Evolutionary conservation across 2,888 invertebrate genomes (phyloP).

Genomic region (Drosophila monieri): DNA sequence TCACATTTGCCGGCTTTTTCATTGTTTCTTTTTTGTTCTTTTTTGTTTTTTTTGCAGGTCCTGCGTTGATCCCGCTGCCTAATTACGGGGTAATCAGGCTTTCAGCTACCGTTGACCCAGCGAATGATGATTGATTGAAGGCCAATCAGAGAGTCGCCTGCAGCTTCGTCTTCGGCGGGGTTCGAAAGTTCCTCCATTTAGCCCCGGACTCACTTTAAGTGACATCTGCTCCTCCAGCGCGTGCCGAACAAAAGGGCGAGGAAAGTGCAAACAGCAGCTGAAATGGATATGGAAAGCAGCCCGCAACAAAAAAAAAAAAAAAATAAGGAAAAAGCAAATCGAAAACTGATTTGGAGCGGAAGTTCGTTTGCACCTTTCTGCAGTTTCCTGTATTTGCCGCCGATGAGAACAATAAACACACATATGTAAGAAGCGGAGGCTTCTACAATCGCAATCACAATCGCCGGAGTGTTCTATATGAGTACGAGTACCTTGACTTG

Average conservation of each 20-base stretch:
- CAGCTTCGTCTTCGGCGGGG: not conserved
- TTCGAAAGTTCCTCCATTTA: not conserved
- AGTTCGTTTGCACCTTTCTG: slow-evolving; percentile 82
- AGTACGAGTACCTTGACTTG: slow-evolving; percentile 56
- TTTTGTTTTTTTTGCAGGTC: slow-evolving; percentile 19
- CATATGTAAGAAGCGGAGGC: slow-evolving; percentile 10
- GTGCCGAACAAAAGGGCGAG: slow-evolving; percentile 51
- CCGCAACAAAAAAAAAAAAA: slow-evolving; percentile 21
- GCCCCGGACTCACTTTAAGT: slow-evolving; percentile 11
- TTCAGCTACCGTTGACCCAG: slow-evolving; percentile 60
- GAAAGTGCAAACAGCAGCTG: slow-evolving; percentile 33
- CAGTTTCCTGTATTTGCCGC: slow-evolving; percentile 74
- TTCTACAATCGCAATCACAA: slow-evolving; percentile 27
- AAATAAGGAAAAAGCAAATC: slow-evolving; percentile 61
- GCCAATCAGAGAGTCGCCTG: not conserved
- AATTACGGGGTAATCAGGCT: slow-evolving; percentile 69
- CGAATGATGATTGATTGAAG: slow-evolving; percentile 71
- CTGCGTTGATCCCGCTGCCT: slow-evolving; percentile 40
- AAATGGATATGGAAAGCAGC: slow-evolving; percentile 50
- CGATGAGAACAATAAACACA: slow-evolving; percentile 44
- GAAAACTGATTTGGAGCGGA: slow-evolving; percentile 81
- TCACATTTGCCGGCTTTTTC: slow-evolving; percentile 64
- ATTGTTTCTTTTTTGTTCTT: slow-evolving; percentile 1
- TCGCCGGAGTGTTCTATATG: slow-evolving; percentile 29
- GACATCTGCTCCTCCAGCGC: slow-evolving; percentile 57